These are phyloP conservation scores for Panonychus citri DNA, from an alignment of 1,140 invertebrate genomes.

Conservation along the genomic window DNA sequence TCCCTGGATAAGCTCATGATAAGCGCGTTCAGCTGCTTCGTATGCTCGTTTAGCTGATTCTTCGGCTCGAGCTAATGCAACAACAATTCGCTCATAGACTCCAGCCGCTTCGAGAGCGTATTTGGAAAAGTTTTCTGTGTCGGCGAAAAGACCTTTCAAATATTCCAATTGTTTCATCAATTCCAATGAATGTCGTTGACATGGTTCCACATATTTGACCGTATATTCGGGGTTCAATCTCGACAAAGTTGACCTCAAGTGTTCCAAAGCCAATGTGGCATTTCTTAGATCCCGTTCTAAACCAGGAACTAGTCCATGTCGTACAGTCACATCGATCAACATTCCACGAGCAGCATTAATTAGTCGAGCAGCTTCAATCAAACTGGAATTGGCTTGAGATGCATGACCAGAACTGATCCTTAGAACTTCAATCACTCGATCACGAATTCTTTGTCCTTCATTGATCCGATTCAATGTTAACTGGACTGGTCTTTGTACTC, in stretches of 20 bases:
- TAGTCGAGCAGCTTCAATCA: constrained; percentile 13
- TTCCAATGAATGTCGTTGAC: constrained; percentile 38
- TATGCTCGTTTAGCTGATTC: constrained; percentile 38
- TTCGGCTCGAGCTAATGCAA: constrained; percentile 35
- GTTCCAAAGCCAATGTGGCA: constrained; percentile 17
- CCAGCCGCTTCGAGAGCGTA: constrained; percentile 47
- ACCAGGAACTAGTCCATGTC: constrained; percentile 11
- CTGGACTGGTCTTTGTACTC: constrained; percentile 14
- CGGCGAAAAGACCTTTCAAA: constrained; percentile 23
- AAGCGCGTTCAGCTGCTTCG: constrained; percentile 32
- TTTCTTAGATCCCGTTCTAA: constrained; percentile 15
- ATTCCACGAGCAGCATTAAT: constrained; percentile 8
- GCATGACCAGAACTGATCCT: constrained; percentile 3
- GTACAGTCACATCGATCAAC: constrained; percentile 11
- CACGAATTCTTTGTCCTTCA: constrained; percentile 1
- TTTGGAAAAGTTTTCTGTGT: constrained; percentile 12
- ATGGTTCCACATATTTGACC: constrained; percentile 37
- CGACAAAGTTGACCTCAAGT: constrained; percentile 24
- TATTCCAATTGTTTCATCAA: constrained; percentile 36
- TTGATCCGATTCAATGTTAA: constrained; percentile 8
- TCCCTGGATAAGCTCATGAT: constrained; percentile 24
- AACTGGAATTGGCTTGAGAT: constrained; percentile 6
- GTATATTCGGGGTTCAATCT: constrained; percentile 39
- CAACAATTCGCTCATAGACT: constrained; percentile 54
- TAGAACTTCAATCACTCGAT: constrained; percentile 4